Percentiles rank a stretch among this genome's conserved stretches.
These are phyloP conservation scores for Menidia beryllina DNA, from an alignment of 2,113 vertebrate species.

Conservation along the genomic window DNA sequence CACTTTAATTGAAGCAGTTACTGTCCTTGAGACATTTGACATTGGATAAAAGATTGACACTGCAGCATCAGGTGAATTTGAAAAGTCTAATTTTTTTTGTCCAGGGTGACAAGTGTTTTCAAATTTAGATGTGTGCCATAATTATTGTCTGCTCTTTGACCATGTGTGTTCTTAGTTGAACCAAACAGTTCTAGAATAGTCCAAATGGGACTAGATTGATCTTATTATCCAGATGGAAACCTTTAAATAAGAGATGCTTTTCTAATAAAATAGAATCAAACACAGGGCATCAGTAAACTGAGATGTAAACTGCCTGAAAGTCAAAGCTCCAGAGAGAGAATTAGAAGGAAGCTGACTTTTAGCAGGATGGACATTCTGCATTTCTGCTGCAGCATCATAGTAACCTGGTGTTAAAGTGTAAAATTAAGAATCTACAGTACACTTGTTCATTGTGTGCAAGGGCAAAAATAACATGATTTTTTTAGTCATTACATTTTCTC, in stretches of 20 bases:
- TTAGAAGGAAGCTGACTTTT: constrained; percentile 46
- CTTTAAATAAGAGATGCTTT: neutral
- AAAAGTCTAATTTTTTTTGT: constrained; percentile 15
- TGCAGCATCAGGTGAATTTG: constrained; percentile 51
- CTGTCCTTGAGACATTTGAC: constrained; percentile 46
- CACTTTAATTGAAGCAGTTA: constrained; percentile 74
- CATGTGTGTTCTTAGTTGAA: constrained; percentile 1
- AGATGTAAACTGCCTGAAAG: constrained; percentile 30
- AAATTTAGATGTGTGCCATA: neutral
- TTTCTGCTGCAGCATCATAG: constrained; percentile 66
- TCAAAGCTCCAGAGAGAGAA: constrained; percentile 44
- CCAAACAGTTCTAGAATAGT: neutral
- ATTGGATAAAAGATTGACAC: constrained; percentile 56
- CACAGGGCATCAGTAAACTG: constrained; percentile 22
- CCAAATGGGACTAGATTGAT: neutral
- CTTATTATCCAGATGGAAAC: constrained; percentile 16
- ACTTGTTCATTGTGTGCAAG: constrained; percentile 76
- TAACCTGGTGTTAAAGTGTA: constrained; percentile 72
- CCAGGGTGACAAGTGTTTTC: neutral
- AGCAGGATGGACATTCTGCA: constrained; percentile 47
- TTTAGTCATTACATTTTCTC: constrained; percentile 76
- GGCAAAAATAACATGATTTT: constrained; percentile 82
- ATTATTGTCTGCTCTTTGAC: neutral
- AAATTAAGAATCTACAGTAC: constrained; percentile 70
- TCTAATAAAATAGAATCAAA: neutral